Base-by-base conservation (phyloP, 53 echinoderm and acorn worm genomes). In the Holothuria leucospilota region DNA sequence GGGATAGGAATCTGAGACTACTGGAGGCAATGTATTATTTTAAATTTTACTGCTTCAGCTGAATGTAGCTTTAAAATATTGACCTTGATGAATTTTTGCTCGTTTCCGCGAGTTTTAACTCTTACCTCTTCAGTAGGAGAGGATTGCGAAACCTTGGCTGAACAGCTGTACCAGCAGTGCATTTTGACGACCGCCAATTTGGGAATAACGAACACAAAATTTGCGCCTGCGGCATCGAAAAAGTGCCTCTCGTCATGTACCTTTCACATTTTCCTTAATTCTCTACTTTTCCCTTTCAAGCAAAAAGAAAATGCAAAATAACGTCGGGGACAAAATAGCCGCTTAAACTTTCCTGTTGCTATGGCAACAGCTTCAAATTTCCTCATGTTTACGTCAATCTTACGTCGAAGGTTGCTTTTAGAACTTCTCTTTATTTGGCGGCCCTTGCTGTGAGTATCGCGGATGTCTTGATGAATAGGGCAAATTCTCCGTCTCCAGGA, bases 361-460 rank as follows among this genome's bases (percentile, higher is more conserved):
- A 75, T 75, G 75, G 39, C 75, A 49, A 75, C 52, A 46, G 75
- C 75, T 75, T 75, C 75, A 75, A 75, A 75, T 75, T 75, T 75
- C 75, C 75, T 49, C 10, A 49, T 49, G 75, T 75, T 75, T 75
- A 75, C 75, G 75, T 75, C 75, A 75, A 74, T 52, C 74, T 74
- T 74, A 74, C 74, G 74, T 74, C 74, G 74, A 14, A 74, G 23
- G 51, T 49, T 52, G 46, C 74, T 74, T 72, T 40, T 72, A 41
- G 24, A 72, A 72, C 12, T 15, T 72, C 11, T 24, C 23, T 65
- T 72, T 72, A 46, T 72, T 72, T 49, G 74, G 74, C 74, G 74
- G 49, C 26, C 74, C 23, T 74, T 52, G 28, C 49, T 24, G 38
- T 74, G 16, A 74, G 51, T 51, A 56, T 56, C 74, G 28, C 74